Evolutionary conservation across 53 echinoderm and acorn worm species (phyloP).

Genomic region (Pentamera pediparva): DNA sequence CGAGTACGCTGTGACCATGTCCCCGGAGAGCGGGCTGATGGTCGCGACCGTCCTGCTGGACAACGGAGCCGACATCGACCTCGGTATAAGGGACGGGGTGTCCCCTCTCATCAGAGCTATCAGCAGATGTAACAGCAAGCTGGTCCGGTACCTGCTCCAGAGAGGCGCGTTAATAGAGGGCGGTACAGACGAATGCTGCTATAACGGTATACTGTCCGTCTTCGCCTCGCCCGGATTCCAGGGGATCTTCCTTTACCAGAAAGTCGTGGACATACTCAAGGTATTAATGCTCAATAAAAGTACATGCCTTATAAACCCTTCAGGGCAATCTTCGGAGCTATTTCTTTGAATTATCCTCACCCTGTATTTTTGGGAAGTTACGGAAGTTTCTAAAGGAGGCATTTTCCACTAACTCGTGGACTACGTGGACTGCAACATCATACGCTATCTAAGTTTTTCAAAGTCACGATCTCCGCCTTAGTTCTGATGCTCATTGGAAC

Average conservation of each 20-base stretch:
- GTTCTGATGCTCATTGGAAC: too few species aligned
- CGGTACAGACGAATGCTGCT: neutral
- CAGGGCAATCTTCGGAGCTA: too few species aligned
- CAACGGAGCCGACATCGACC: slow-evolving; percentile 16
- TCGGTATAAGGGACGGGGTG: neutral
- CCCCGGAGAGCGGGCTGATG: neutral
- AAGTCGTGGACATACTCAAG: slow-evolving; percentile 12
- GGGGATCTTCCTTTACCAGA: slow-evolving; percentile 2
- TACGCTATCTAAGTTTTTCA: too few species aligned
- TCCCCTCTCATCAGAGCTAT: slow-evolving; percentile 22
- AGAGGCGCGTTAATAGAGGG: slow-evolving; percentile 7
- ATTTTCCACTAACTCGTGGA: too few species aligned
- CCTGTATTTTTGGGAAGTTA: too few species aligned
- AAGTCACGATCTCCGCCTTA: too few species aligned
- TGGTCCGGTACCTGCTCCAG: slow-evolving; percentile 18
- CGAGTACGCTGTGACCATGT: slow-evolving; percentile 21
- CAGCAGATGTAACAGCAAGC: neutral
- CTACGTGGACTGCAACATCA: too few species aligned
- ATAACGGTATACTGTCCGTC: slow-evolving; percentile 4
- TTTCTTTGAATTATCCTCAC: too few species aligned
- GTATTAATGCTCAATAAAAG: too few species aligned
- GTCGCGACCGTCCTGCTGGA: slow-evolving; percentile 14
- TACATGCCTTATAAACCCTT: too few species aligned
- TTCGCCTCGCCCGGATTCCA: slow-evolving; percentile 3
- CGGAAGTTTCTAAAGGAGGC: too few species aligned